Conservation (phyloP, 37 sponge, comb jelly and placozoan genomes). For the Mnemiopsis leidyi region DNA sequence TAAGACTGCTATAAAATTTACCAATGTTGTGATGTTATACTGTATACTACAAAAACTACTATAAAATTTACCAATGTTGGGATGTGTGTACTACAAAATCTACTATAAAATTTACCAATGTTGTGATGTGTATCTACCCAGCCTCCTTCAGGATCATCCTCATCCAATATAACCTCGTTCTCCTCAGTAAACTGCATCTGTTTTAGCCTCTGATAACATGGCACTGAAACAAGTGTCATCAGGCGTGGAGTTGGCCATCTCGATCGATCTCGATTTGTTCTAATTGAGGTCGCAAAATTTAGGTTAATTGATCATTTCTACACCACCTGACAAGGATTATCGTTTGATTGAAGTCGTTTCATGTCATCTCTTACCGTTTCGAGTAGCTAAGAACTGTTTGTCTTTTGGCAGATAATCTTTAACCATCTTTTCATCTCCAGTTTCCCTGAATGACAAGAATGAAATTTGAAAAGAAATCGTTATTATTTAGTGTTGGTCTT, state of each 20-base stretch:
- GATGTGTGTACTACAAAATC: no score
- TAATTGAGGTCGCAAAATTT: background rate
- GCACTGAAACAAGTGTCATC: conserved; percentile 70
- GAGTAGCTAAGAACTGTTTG: conserved; percentile 91
- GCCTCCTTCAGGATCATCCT: conserved; percentile 86
- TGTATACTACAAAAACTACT: no score
- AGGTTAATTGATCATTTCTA: background rate
- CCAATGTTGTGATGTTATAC: no score
- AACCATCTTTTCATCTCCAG: conserved; percentile 71
- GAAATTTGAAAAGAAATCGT: no score
- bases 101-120: conserved; percentile 48
- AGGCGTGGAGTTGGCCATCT: no score
- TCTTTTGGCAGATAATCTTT: conserved; percentile 83
- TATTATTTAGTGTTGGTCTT: no score
- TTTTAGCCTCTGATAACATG: conserved; percentile 87
- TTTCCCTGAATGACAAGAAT: conserved; percentile 14
- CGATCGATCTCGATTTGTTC: no score
- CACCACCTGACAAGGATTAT: no score
- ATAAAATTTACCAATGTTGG: no score
- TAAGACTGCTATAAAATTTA: no score
- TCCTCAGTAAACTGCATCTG: conserved; percentile 78
- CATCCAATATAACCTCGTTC: conserved; percentile 84
- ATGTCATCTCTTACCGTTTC: conserved; percentile 79
- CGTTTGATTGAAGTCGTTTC: background rate
- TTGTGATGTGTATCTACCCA: conserved; percentile 99